A percentile compares a stretch with the other conserved stretches of the same genome.
Evolutionary conservation across 2,797 vertebrate species (phyloP).

Genomic region (Synaphobranchus kaupii): DNA sequence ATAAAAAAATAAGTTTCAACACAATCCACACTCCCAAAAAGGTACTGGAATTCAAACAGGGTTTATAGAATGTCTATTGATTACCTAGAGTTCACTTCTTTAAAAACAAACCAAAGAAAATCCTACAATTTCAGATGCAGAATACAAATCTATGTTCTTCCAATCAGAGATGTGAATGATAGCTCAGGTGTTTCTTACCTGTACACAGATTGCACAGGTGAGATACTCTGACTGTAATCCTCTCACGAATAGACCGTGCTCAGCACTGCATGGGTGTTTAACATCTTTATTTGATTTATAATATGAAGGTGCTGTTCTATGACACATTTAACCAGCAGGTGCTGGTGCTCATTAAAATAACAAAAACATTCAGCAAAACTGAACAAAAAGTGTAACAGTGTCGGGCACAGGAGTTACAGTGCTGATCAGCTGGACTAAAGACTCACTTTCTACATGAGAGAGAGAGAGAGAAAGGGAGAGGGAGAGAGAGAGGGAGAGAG

Average conservation of each 20-base stretch:
- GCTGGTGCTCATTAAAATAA: not conserved
- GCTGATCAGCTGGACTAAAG: not conserved
- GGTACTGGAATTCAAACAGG: slow-evolving; percentile 43
- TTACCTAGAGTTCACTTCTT: slow-evolving; percentile 50
- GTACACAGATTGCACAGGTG: not conserved
- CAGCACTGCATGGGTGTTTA: not conserved
- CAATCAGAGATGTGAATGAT: not conserved
- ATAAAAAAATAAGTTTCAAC: slow-evolving; percentile 55
- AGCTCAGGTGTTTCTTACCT: not conserved
- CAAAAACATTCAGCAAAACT: not conserved
- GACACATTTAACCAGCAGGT: not conserved
- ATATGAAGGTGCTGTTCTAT: not conserved
- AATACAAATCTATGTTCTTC: slow-evolving; percentile 1
- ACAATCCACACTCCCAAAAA: slow-evolving; percentile 62
- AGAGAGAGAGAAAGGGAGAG: not conserved
- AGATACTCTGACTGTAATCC: slow-evolving; percentile 23
- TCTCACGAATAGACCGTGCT: slow-evolving; percentile 20
- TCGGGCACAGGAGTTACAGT: not conserved
- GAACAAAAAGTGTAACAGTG: not conserved
- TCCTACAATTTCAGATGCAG: not conserved
- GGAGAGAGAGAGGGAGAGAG: not conserved
- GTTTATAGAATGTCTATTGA: slow-evolving; percentile 49
- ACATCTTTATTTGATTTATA: not conserved
- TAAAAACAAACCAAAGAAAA: slow-evolving; percentile 27
- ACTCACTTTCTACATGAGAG: not conserved